Evolutionary conservation across 2,888 invertebrate species (phyloP).

Genomic region (Ellobium chinense): DNA sequence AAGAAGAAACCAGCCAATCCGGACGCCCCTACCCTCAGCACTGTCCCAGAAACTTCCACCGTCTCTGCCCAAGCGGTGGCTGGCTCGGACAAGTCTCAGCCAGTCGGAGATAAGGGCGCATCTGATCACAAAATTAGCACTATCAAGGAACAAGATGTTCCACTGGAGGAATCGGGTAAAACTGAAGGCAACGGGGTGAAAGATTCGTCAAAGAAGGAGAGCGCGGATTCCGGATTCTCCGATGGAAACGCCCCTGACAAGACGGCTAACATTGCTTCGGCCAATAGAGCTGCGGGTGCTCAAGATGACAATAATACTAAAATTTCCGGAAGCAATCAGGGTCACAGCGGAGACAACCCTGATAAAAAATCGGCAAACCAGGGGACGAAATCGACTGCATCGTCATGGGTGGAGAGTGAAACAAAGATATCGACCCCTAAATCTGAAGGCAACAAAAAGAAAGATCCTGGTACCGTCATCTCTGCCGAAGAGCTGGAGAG

Average conservation of each 20-base stretch:
- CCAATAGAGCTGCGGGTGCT: too few relatives aligned
- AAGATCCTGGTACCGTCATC: background rate
- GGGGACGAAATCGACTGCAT: too few relatives aligned
- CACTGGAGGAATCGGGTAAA: too few relatives aligned
- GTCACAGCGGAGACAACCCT: too few relatives aligned
- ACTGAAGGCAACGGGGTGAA: background rate
- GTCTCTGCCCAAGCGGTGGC: background rate
- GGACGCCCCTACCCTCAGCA: background rate
- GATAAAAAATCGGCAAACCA: too few relatives aligned
- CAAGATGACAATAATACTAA: too few relatives aligned
- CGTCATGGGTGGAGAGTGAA: too few relatives aligned
- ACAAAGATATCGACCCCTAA: background rate
- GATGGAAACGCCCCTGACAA: too few relatives aligned
- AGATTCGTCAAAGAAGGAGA: background rate
- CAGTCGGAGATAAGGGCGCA: background rate
- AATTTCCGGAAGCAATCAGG: too few relatives aligned
- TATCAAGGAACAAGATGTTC: background rate
- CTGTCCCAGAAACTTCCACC: background rate
- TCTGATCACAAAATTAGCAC: background rate
- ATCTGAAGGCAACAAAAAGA: background rate
- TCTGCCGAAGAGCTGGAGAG: too few relatives aligned
- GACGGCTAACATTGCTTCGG: too few relatives aligned
- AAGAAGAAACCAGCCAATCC: conserved; percentile 32
- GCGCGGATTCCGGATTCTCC: conserved; percentile 17
- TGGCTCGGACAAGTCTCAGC: background rate